These are phyloP conservation scores for Calidris pugnax DNA, from an alignment of 2,113 vertebrate species.

Conservation along the genomic window DNA sequence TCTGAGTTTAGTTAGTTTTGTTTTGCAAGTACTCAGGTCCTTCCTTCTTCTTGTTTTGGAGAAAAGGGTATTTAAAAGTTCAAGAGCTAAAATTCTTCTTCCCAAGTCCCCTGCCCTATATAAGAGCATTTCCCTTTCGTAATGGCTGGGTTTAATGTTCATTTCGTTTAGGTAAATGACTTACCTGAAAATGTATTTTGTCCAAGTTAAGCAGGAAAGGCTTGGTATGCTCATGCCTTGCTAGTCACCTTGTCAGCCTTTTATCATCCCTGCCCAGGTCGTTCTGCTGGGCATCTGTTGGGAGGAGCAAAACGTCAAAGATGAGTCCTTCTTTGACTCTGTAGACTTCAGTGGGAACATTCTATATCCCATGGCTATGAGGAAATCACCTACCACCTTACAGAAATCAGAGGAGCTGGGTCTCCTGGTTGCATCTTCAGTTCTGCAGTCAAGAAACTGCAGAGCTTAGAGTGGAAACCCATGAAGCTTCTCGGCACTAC, in stretches of 20 bases:
- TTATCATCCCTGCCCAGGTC: not conserved
- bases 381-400: not conserved
- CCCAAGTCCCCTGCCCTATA: not conserved
- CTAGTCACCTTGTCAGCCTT: not conserved
- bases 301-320: not conserved
- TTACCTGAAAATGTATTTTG: not conserved
- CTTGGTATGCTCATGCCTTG: not conserved
- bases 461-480: not conserved
- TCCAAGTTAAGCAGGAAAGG: not conserved
- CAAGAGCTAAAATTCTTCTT: not conserved
- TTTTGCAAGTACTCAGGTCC: not conserved
- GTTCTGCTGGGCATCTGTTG: not conserved
- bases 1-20: not conserved
- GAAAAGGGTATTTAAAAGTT: not conserved
- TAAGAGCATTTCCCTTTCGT: not conserved
- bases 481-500: not conserved
- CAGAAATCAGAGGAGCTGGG: not conserved
- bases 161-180: not conserved
- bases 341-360: not conserved
- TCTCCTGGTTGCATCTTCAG: not conserved
- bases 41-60: not conserved
- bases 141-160: not conserved
- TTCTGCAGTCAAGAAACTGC: not conserved
- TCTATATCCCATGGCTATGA: not conserved
- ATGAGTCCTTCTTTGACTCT: not conserved